phyloP scores from a whole-genome alignment of 2,888 invertebrate species.

The Parthenolecanium corni region DNA sequence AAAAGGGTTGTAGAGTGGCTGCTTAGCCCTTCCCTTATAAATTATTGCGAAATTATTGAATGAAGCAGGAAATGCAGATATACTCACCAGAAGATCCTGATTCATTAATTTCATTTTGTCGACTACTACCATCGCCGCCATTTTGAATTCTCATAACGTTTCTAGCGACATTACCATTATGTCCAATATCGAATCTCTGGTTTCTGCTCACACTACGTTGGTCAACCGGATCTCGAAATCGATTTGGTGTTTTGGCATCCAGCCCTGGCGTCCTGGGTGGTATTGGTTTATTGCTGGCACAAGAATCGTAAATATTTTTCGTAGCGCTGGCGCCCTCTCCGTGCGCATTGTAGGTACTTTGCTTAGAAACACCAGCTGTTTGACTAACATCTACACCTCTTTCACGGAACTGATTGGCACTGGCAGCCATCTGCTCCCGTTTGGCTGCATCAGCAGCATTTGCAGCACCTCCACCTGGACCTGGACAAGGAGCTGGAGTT shows the following conservation, averaged over 20 bases:
- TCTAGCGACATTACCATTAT: background rate
- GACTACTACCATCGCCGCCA: background rate
- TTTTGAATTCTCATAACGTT: slow-evolving; percentile 15
- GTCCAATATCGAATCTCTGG: background rate
- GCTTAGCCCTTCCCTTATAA: too few species aligned
- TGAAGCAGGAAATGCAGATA: background rate
- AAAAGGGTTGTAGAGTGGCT: too few species aligned
- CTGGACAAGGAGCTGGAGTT: slow-evolving; percentile 1
- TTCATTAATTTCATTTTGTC: background rate
- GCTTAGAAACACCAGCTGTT: slow-evolving; percentile 21
- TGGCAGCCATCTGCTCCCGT: slow-evolving; percentile 19
- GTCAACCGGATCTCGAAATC: slow-evolving; percentile 6
- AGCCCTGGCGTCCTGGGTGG: background rate
- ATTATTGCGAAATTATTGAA: background rate
- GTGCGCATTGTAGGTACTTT: background rate
- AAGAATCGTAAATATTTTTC: slow-evolving; percentile 1
- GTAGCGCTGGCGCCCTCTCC: background rate
- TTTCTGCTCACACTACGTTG: background rate
- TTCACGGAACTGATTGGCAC: slow-evolving; percentile 6
- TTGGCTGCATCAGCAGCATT: slow-evolving; percentile 28
- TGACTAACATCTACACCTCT: slow-evolving; percentile 22
- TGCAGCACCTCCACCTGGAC: background rate
- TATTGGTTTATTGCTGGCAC: background rate
- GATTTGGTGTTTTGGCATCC: slow-evolving; percentile 21
- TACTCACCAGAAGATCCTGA: background rate